Evolutionary conservation across 1,140 invertebrate genomes (phyloP), one percentile per base, ranked within the genome.

Genomic region (Drosophila nasuta): DNA sequence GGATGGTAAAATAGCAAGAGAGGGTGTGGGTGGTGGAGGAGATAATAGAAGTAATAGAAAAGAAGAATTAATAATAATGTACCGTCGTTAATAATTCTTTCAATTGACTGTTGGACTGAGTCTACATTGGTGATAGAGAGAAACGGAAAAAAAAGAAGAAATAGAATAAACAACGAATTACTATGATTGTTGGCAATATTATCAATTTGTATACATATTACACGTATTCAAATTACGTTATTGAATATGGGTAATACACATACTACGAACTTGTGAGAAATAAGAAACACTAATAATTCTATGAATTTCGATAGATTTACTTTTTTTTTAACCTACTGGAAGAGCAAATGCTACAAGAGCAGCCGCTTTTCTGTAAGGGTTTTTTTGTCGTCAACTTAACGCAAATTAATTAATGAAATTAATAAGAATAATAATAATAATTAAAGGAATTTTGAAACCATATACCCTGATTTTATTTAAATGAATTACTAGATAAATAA

Each of bases 81-180:
- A 92, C 92, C 92, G 92, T 92, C 91, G 68, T 83, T 82, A 89
- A 92, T 79, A 91, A 91, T 82, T 91, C 91, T 92, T 92, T 92
- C 92, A 83, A 92, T 92, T 80, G 92, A 92, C 80, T 92, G 92
- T 92, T 92, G 92, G 81, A 92, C 92, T 89, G 92, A 92, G 77
- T 87, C 92, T 92, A 92, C 76, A 92, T 88, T 92, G 77, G 82
- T 91, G 83, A 87, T 83, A 92, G 91, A 92, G 81, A 91, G 15
- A 56, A 91, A 91, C 75, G 60, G 82, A 82, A 91, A 89, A 20
- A 82, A 82, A 89, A 87, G 85, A 92, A 87, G 81, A 90, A 78
- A 77, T 82, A 92, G 75, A 82, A 92, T 88, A 91, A 92, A 91
- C 87, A 92, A 91, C 87, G 79, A 91, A 92, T 92, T 92, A 92